A percentile compares a stretch with the other conserved stretches of the same genome.
phyloP scores from a whole-genome alignment of 2,113 vertebrate species.

The Nymphicus hollandicus region DNA sequence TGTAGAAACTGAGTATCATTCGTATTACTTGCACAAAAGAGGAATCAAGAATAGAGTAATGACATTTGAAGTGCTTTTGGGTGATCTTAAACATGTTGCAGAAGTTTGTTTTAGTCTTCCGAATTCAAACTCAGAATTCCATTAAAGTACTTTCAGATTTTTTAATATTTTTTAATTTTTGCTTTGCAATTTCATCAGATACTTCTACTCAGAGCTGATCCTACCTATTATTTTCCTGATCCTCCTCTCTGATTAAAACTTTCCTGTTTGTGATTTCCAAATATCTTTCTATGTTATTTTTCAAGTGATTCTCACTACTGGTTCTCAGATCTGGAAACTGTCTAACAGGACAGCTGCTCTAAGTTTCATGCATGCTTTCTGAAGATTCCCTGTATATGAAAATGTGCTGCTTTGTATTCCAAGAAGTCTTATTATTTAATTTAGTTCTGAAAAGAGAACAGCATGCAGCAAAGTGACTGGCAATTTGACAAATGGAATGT shows the following conservation, averaged over 20 bases:
- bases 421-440: not conserved
- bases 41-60: not conserved
- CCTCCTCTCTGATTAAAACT: not conserved
- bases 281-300: not conserved
- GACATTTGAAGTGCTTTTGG: not conserved
- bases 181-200: not conserved
- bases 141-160: not conserved
- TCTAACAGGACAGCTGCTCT: not conserved
- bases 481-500: not conserved
- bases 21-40: not conserved
- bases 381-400: not conserved
- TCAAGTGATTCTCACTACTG: accelerated
- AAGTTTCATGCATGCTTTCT: not conserved
- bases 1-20: not conserved
- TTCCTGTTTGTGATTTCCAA: not conserved
- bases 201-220: not conserved
- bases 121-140: not conserved
- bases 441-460: not conserved
- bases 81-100: not conserved
- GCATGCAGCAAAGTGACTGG: not conserved
- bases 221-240: not conserved
- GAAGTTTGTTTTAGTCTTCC: not conserved
- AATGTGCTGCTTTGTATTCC: not conserved
- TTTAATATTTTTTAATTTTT: not conserved
- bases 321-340: not conserved